phyloP scores from a whole-genome alignment of 2,113 vertebrate species.

The Carassius gibelio region DNA sequence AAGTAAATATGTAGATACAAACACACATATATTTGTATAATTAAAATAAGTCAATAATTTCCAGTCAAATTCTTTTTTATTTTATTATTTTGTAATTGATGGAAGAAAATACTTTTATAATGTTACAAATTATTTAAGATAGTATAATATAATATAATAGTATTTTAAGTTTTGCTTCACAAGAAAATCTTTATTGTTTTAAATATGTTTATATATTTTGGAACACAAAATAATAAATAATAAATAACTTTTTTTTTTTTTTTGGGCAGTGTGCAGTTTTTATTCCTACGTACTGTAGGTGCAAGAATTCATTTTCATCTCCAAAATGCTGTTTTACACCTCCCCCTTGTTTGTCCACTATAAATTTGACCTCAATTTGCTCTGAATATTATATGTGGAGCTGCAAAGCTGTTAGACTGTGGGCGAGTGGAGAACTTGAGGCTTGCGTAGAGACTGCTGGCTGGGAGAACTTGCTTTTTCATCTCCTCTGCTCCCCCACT shows the following conservation, averaged over 20 bases:
- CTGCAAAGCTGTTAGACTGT: slow-evolving; percentile 28
- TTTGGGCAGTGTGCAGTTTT: not conserved
- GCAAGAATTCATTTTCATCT: not conserved
- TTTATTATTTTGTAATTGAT: too few relatives aligned
- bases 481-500: slow-evolving; percentile 16
- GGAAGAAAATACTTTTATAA: too few relatives aligned
- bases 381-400: slow-evolving; percentile 13
- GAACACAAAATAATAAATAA: not conserved
- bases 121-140: too few relatives aligned
- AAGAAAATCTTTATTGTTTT: too few relatives aligned
- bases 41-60: too few relatives aligned
- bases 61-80: too few relatives aligned
- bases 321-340: not conserved
- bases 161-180: too few relatives aligned
- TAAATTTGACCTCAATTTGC: not conserved
- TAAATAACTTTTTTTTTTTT: not conserved
- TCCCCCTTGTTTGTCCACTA: slow-evolving; percentile 26
- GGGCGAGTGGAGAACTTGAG: not conserved
- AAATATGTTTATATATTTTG: not conserved
- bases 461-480: slow-evolving; percentile 27
- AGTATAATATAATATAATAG: not conserved
- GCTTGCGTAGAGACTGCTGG: not conserved
- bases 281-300: too few relatives aligned
- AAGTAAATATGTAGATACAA: not conserved
- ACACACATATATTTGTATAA: too few relatives aligned